Percentiles rank a stretch among this genome's conserved stretches.
phyloP scores from a whole-genome alignment of 2,797 vertebrate species.

The Trachops cirrhosus region DNA sequence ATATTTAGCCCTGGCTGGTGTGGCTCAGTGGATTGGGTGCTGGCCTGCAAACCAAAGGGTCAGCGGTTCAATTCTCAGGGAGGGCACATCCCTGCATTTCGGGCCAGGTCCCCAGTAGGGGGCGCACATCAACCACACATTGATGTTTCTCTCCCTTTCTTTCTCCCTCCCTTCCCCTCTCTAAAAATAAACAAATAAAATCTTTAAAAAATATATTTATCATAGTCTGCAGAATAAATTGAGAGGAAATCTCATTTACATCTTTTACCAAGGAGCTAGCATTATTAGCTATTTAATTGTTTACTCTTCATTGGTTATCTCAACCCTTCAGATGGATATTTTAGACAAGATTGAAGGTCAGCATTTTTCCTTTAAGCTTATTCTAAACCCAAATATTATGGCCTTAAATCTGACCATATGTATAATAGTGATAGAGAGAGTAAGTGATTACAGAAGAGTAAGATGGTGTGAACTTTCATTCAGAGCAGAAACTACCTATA shows the following conservation, averaged over 20 bases:
- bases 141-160: too few relatives aligned
- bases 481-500: neutral
- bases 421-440: neutral
- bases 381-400: constrained; percentile 37
- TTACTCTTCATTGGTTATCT: neutral
- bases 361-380: neutral
- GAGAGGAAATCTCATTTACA: neutral
- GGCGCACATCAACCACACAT: too few relatives aligned
- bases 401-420: neutral
- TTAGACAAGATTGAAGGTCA: neutral
- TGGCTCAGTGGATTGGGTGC: too few relatives aligned
- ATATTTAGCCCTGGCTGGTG: neutral
- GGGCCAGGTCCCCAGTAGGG: too few relatives aligned
- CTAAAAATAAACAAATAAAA: too few relatives aligned
- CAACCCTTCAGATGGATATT: neutral
- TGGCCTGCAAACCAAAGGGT: too few relatives aligned
- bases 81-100: too few relatives aligned
- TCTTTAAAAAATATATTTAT: neutral
- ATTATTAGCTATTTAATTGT: neutral
- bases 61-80: too few relatives aligned
- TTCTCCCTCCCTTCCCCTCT: too few relatives aligned
- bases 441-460: constrained; percentile 28
- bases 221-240: neutral
- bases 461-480: neutral
- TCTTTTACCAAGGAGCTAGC: neutral